phyloP scores from a whole-genome alignment of 2,113 vertebrate species.

The Actenoides hombroni region DNA sequence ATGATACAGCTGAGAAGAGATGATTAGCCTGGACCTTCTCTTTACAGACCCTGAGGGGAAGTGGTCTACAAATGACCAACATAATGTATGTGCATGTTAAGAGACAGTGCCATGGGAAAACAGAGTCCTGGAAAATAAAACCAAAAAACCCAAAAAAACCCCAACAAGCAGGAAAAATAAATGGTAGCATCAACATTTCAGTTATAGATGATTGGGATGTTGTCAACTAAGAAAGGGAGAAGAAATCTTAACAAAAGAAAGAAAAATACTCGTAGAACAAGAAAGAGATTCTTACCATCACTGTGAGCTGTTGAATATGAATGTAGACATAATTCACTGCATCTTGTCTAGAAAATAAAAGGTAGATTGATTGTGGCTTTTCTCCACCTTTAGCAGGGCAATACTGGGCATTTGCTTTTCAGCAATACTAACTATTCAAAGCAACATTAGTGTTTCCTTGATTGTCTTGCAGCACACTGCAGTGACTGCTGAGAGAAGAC shows the following conservation, averaged over 20 bases:
- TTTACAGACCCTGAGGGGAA: not conserved
- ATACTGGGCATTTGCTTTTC: not conserved
- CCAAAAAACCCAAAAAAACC: not conserved
- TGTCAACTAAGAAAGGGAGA: not conserved
- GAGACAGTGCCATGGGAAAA: not conserved
- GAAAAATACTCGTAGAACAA: not conserved
- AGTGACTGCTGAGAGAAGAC: not conserved
- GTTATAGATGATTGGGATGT: not conserved
- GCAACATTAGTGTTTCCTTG: not conserved
- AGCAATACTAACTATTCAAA: not conserved
- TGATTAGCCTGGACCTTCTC: rapidly evolving
- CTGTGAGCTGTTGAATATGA: not conserved
- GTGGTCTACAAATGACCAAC: not conserved
- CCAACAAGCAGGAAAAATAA: not conserved
- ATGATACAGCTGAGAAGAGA: not conserved
- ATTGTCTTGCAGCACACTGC: not conserved
- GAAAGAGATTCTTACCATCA: not conserved
- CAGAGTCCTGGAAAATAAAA: not conserved
- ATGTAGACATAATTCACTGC: not conserved
- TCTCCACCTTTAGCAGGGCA: not conserved
- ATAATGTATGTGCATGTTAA: not conserved
- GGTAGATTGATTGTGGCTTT: not conserved
- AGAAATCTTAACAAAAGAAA: not conserved
- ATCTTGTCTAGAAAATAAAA: not conserved
- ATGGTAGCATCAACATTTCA: not conserved